Evolutionary conservation across 2,113 vertebrate species (phyloP).

Genomic region (Leuciscus idus): DNA sequence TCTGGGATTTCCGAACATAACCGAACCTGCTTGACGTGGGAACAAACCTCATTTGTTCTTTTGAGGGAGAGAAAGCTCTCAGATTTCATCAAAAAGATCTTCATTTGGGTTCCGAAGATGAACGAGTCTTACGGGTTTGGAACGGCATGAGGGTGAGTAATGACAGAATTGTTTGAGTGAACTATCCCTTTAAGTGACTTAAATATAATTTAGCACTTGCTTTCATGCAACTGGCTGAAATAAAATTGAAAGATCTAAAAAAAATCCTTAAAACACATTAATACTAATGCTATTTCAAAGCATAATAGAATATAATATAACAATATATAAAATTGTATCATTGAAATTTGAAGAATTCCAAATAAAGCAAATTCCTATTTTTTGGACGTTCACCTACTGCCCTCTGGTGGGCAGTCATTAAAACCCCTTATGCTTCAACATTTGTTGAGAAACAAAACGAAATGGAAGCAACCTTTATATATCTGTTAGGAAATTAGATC

Average conservation of each 20-base stretch:
- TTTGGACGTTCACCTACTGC: slow-evolving; percentile 10
- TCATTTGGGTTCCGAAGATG: too few relatives aligned
- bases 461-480: neutral
- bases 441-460: neutral
- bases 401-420: slow-evolving; percentile 28
- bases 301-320: neutral
- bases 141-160: too few relatives aligned
- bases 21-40: too few relatives aligned
- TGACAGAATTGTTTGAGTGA: too few relatives aligned
- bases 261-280: neutral
- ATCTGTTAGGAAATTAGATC: neutral
- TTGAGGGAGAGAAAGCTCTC: too few relatives aligned
- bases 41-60: too few relatives aligned
- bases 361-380: neutral
- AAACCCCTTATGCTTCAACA: neutral
- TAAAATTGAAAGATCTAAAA: neutral
- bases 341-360: neutral
- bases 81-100: too few relatives aligned
- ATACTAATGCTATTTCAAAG: neutral
- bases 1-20: too few relatives aligned
- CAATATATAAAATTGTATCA: neutral
- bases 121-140: too few relatives aligned
- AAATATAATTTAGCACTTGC: neutral
- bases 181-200: neutral
- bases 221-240: neutral